Evolutionary conservation across 2,113 vertebrate species (phyloP).

Genomic region (Bubo blakistoni): DNA sequence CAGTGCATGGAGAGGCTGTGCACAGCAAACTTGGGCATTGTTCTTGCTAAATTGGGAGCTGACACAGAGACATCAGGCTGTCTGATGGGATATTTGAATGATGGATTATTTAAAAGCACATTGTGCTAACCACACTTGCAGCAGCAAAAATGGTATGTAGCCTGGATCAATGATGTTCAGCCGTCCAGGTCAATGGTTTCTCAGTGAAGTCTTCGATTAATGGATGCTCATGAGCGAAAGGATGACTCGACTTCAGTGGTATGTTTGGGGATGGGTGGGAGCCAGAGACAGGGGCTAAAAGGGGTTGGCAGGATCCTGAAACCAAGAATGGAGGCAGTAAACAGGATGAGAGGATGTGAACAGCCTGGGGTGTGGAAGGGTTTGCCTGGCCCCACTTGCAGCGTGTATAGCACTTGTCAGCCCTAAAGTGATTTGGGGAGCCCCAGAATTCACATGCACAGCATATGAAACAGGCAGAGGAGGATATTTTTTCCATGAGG

Average conservation of each 20-base stretch:
- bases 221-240: neutral
- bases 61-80: neutral
- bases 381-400: neutral
- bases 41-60: neutral
- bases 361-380: neutral
- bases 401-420: neutral
- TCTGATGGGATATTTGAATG: neutral
- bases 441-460: neutral
- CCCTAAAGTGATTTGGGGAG: neutral
- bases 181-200: neutral
- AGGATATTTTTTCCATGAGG: neutral
- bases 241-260: neutral
- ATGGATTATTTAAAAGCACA: neutral
- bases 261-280: neutral
- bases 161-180: neutral
- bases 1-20: neutral
- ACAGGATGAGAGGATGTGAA: neutral
- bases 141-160: neutral
- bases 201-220: neutral
- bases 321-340: neutral
- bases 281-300: neutral
- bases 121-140: neutral
- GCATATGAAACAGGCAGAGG: neutral
- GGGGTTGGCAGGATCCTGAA: neutral
- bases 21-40: fast-evolving